Evolutionary conservation across 2,113 vertebrate species (phyloP).

Genomic region (Passer montanus): DNA sequence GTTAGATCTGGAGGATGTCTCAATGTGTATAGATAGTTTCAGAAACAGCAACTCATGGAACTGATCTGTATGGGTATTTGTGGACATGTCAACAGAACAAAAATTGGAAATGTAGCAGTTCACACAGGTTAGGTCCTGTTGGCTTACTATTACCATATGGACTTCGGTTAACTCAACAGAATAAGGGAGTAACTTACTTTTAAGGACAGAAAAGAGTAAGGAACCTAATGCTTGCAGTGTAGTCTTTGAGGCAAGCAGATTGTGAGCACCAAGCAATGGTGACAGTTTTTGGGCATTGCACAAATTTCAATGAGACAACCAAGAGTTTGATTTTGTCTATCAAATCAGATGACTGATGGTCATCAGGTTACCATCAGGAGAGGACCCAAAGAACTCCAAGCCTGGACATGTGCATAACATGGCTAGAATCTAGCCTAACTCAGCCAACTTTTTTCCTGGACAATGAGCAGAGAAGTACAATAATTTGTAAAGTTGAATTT

Average conservation of each 20-base stretch:
- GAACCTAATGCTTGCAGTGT: neutral
- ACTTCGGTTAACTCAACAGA: neutral
- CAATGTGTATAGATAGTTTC: neutral
- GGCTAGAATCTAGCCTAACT: neutral
- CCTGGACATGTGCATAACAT: neutral
- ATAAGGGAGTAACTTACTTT: neutral
- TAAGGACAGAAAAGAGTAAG: neutral
- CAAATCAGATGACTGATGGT: neutral
- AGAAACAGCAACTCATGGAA: neutral
- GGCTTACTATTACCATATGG: neutral
- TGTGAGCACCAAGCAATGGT: neutral
- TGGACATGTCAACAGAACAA: neutral
- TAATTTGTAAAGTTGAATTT: neutral
- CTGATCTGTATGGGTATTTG: neutral
- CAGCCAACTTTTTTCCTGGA: neutral
- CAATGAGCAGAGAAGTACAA: neutral
- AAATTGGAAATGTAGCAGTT: neutral
- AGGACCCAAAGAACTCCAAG: neutral
- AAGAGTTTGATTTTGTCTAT: neutral
- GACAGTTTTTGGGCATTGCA: neutral
- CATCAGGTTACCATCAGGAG: neutral
- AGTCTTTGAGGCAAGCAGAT: neutral
- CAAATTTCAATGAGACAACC: neutral
- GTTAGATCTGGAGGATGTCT: neutral
- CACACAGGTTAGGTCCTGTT: neutral